Evolutionary conservation across 2,888 invertebrate genomes (phyloP), one percentile per base, ranked within the genome.

Genomic region (Quadroppia sp.): DNA sequence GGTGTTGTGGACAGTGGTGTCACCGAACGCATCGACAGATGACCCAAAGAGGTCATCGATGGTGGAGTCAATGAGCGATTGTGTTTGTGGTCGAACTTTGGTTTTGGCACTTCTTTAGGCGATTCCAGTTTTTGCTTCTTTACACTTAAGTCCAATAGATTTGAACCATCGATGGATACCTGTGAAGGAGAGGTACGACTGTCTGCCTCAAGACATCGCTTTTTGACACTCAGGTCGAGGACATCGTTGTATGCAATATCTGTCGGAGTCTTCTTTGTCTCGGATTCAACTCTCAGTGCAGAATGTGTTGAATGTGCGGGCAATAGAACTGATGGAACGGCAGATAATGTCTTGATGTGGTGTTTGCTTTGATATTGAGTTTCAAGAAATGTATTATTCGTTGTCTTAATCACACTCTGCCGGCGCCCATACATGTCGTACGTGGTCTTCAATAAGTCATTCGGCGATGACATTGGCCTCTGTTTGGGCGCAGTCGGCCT

Each of bases 191-290:
- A 72, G 23, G 56, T 64, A 59, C 72, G 72, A 40, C 71, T 74
- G 59, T 74, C 74, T 25, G 56, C 73, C 61, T 74, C 74, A 2
- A 40, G 45, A 48, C n/a, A 72, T 20, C 75, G 69, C 64, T 77
- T 78, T 48, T 78, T 79, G 0, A 78, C 72, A 64, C 78, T 78
- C 59, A 79, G 76, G 71, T 79, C 79, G 25, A 79, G 72, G 30
- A 78, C 77, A 71, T 76, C 77, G 59, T 69, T 71, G 17, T n/a
- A 42, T 11, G 28, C 23, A 23, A 72, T 20, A 32, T 72, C 53
- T 30, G 17, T 23, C 20, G 71, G 2, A 17, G 9, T 42, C 17
- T n/a, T 23, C 13, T 23, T 20, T 0, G 67, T 3, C 15, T 40
- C 67, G 15, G 32, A 42, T 40, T 40, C 23, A 11, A 20, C 42